Conservation (phyloP, 2,113 vertebrate genomes). For the Pollimyrus isidori region DNA sequence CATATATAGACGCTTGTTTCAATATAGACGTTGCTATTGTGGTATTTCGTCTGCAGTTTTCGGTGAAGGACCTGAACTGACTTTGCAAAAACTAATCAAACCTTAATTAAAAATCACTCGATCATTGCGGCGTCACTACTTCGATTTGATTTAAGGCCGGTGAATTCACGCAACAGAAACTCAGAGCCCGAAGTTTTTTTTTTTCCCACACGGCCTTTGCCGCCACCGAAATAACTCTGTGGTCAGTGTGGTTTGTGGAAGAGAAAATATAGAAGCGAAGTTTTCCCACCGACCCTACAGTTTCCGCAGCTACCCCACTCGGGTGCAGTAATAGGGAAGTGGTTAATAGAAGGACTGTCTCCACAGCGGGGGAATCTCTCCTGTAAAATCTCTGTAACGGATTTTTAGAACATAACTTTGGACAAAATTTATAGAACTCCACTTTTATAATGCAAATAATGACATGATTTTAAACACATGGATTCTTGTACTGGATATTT, state of each 20-base stretch:
- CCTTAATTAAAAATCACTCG: background rate
- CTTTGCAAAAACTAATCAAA: background rate
- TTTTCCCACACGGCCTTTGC: background rate
- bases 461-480: background rate
- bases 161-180: background rate
- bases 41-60: background rate
- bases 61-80: background rate
- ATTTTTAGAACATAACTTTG: background rate
- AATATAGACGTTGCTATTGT: background rate
- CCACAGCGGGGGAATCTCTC: background rate
- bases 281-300: background rate
- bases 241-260: background rate
- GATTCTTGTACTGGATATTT: background rate
- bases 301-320: background rate
- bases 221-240: background rate
- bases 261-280: background rate
- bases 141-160: background rate
- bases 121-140: background rate
- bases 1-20: background rate
- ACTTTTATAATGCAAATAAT: background rate
- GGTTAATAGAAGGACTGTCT: background rate
- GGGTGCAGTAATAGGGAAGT: background rate
- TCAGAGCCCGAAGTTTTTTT: background rate
- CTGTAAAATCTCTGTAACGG: background rate
- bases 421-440: background rate